phyloP scores from a whole-genome alignment of 2,888 invertebrate species.

The Coecobrya sp. region DNA sequence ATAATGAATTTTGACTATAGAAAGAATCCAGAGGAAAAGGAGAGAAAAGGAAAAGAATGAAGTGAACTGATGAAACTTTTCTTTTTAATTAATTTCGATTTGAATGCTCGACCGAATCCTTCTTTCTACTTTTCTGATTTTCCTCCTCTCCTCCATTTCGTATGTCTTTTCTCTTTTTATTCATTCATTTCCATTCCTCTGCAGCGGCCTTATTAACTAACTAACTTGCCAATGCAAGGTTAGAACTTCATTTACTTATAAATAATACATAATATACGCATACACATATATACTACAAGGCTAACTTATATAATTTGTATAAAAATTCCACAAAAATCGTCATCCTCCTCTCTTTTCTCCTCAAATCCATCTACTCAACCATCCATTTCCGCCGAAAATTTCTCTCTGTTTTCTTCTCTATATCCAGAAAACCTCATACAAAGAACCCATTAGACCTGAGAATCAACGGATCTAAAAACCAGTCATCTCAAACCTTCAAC shows the following conservation, averaged over 20 bases:
- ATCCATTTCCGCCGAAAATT: slow-evolving; percentile 61
- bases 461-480: slow-evolving; percentile 2
- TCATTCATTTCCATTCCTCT: slow-evolving; percentile 51
- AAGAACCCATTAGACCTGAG: slow-evolving; percentile 12
- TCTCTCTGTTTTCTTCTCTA: not conserved
- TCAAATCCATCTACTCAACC: slow-evolving; percentile 54
- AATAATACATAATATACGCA: slow-evolving; percentile 31
- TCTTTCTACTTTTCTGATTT: slow-evolving; percentile 62
- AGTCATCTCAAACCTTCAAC: slow-evolving; percentile 11
- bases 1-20: slow-evolving; percentile 4
- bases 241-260: slow-evolving; percentile 57
- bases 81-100: slow-evolving; percentile 82
- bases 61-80: slow-evolving; percentile 78
- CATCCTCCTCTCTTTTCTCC: slow-evolving; percentile 4
- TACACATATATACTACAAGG: not conserved
- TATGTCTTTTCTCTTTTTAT: slow-evolving; percentile 29
- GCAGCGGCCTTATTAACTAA: slow-evolving; percentile 56
- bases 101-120: slow-evolving; percentile 81
- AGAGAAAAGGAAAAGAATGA: slow-evolving; percentile 54
- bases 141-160: slow-evolving; percentile 49
- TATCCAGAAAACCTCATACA: not conserved
- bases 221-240: slow-evolving; percentile 65
- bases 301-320: slow-evolving; percentile 46
- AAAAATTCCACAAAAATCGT: slow-evolving; percentile 37
- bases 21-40: slow-evolving; percentile 24